Conservation (phyloP, 2,113 vertebrate species). For the Carlito syrichta region DNA sequence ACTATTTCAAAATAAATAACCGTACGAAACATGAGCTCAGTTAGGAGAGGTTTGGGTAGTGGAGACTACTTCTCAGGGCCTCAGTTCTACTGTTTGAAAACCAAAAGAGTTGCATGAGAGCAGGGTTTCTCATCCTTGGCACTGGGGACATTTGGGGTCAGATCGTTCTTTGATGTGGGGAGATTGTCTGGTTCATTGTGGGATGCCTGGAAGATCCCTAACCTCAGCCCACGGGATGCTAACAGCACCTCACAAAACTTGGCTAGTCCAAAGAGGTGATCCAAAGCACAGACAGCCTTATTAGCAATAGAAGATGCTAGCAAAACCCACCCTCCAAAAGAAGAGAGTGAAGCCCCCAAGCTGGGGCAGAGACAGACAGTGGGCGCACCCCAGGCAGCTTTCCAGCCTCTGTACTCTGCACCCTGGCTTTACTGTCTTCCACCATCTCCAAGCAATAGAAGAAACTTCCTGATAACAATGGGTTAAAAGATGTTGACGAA, state of each 20-base stretch:
- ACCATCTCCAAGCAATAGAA: neutral
- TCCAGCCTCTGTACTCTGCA: too few species aligned
- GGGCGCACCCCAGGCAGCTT: neutral
- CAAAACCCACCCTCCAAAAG: neutral
- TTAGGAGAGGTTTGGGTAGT: neutral
- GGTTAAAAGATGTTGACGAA: neutral
- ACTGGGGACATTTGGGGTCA: neutral
- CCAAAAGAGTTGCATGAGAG: neutral
- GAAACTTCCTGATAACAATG: neutral
- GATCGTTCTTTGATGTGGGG: neutral
- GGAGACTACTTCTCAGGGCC: neutral
- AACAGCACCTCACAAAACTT: fast-evolving
- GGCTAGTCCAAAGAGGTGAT: neutral
- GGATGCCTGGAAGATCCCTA: too few species aligned
- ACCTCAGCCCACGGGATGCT: neutral
- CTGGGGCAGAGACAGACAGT: neutral
- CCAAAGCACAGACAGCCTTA: neutral
- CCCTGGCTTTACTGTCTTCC: neutral
- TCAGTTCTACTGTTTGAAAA: neutral
- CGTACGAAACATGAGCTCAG: neutral
- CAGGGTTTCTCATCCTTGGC: neutral
- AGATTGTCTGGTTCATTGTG: too few species aligned
- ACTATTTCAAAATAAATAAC: neutral
- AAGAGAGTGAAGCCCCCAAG: neutral
- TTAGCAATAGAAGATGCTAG: neutral